Evolutionary conservation across 2,888 invertebrate species (phyloP), one percentile per base, ranked within the genome.

Genomic region (Hecatera dysodea): DNA sequence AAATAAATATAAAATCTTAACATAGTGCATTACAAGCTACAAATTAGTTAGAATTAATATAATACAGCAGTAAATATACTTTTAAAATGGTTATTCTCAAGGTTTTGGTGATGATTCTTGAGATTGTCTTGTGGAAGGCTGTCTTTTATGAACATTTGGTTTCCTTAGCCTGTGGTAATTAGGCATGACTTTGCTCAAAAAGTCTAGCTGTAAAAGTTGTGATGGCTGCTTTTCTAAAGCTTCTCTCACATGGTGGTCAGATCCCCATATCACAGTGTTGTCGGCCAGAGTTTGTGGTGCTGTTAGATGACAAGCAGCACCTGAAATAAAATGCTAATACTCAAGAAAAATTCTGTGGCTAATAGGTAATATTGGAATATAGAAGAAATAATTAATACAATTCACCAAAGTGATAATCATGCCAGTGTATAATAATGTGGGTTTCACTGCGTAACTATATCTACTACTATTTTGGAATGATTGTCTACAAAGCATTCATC

Each of bases 81-180:
- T 44, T 52, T 67, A 52, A 44, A 59, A 46, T 64, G 17, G n/a
- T n/a, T 62, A 55, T 76, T 79, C 78, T 86, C 75, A 92, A 61
- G 91, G 87, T 90, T 95, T 95, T 59, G 92, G 90, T n/a, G 93
- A 90, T 15, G 91, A 78, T 52, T 96, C 95, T 77, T 94, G 94
- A 11, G 94, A 91, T 68, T 90, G 93, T 82, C 94, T 91, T 2
- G 93, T 87, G 27, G 93, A 90, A 19, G 94, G 92, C 65, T 95
- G 95, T 76, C 97, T 93, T 78, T 97, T 97, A 57, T 97, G 97
- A 36, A 96, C 93, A 91, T 97, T 98, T 22, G 98, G 97, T 90
- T 98, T 99, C 77, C 98, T 96, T 55, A 99, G 93, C 87, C 99
- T 98, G 91, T 99, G 99, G 91, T 99, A 99, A 91, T 99, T 99